Evolutionary conservation across 2,113 vertebrate genomes (phyloP), one percentile per base, ranked within the genome.

Genomic region (Varanus komodoensis): DNA sequence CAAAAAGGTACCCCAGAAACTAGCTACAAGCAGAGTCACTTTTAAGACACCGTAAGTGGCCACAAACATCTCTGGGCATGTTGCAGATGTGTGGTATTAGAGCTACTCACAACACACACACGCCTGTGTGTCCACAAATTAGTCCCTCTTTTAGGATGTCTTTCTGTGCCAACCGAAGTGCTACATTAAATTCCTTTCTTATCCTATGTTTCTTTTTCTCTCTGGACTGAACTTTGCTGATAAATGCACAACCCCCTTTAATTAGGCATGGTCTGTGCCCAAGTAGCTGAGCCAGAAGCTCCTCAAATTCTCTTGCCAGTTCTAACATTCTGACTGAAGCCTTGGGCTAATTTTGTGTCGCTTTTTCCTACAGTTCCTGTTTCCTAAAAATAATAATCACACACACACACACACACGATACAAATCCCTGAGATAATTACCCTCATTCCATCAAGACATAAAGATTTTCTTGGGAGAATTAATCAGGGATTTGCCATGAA

Each of bases 221-320:
- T 84, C 74, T 84, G 88, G 57, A 68, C 57, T 67, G 57, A 84
- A 84, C 38, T 89, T 89, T 29, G 25, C 71, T 77, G 69, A 82
- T 89, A 89, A 73, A 74, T 74, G 38, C 44, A 64, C 38, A 77
- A 29, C 81, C 82, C 73, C 81, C 8, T 89, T 89, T 89, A 75
- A 89, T 89, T 89, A 83, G 69, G 88, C 81, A 64, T 68, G 82
- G 82, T 78, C 73, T 89, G 86, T 69, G 75, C 61, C 50, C 38
- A 77, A 64, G 81, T 77, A 84, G 73, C 57, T 34, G 29, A 89
- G 73, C 82, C 88, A 84, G 73, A 68, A 77, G 88, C 17, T 48
- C 69, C 27, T 89, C 88, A 75, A 82, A 75, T 83, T 82, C 54
- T 75, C 71, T 87, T 79, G 82, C 82, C 82, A 84, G 57, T 78